Percentiles rank a stretch among this genome's conserved stretches.
These are phyloP conservation scores for Drosophila auraria DNA, from an alignment of 1,140 invertebrate species.

Conservation along the genomic window DNA sequence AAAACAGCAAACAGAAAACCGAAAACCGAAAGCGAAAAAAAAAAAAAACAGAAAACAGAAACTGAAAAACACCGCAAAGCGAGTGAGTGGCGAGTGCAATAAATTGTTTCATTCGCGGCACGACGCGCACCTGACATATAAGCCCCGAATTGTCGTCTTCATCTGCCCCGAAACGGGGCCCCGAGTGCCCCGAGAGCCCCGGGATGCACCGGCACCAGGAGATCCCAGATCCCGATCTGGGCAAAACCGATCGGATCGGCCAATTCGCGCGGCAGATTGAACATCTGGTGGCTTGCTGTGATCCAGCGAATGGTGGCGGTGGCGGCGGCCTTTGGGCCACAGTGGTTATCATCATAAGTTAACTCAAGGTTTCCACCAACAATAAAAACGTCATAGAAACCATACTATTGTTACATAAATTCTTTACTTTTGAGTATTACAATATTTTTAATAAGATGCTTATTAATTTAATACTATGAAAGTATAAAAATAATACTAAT, in stretches of 20 bases:
- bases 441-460: no score
- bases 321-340: slow-evolving; percentile 36
- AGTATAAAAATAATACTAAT: no score
- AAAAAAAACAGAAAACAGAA: slow-evolving; percentile 7
- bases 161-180: slow-evolving; percentile 36
- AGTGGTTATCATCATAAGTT: slow-evolving; percentile 30
- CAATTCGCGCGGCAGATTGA: slow-evolving; percentile 54
- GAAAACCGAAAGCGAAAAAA: slow-evolving; percentile 1
- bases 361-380: no score
- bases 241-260: slow-evolving; percentile 33
- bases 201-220: background rate
- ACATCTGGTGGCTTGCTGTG: slow-evolving; percentile 76
- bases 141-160: slow-evolving; percentile 77
- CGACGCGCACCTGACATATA: slow-evolving; percentile 77
- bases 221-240: slow-evolving; percentile 29
- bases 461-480: no score
- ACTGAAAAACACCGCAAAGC: slow-evolving; percentile 40
- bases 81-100: slow-evolving; percentile 68
- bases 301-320: slow-evolving; percentile 17
- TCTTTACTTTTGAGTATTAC: no score
- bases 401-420: no score
- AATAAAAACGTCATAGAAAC: no score
- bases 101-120: slow-evolving; percentile 79
- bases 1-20: slow-evolving; percentile 2
- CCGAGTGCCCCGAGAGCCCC: slow-evolving; percentile 3